phyloP scores from a whole-genome alignment of 2,797 vertebrate species.

The Enteromius paludinosus region DNA sequence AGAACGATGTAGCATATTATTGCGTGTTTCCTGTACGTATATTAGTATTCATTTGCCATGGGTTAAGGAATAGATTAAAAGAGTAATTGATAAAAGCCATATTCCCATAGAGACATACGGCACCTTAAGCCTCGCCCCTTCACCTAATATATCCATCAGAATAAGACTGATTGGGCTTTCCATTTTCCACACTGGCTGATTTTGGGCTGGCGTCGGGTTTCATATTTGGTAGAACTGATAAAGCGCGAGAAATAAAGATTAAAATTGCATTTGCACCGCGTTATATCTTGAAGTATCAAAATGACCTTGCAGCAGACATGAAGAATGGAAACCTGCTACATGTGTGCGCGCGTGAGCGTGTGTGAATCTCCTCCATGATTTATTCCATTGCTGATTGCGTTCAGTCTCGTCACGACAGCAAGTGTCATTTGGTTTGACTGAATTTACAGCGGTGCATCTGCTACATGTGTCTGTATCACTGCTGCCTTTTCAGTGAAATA shows the following conservation, averaged over 20 bases:
- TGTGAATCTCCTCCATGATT: conserved; percentile 13
- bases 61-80: conserved; percentile 10
- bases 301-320: conserved; percentile 79
- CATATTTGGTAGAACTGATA: neutral
- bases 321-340: conserved; percentile 56
- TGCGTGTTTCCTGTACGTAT: neutral
- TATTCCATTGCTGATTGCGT: conserved; percentile 18
- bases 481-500: neutral
- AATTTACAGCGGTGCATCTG: neutral
- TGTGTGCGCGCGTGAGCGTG: conserved; percentile 6
- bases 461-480: neutral
- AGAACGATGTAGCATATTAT: neutral
- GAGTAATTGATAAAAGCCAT: conserved; percentile 21
- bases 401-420: conserved; percentile 53
- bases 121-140: conserved; percentile 58
- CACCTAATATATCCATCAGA: conserved; percentile 39
- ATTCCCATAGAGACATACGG: conserved; percentile 31
- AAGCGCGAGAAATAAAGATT: neutral
- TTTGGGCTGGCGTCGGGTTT: neutral
- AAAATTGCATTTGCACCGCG: neutral
- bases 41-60: neutral
- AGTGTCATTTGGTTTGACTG: conserved; percentile 39
- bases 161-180: conserved; percentile 12
- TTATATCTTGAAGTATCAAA: conserved; percentile 46
- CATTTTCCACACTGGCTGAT: neutral